Percentiles rank a stretch among this genome's conserved stretches.
Evolutionary conservation across 2,888 invertebrate species (phyloP).

Genomic region (Merodon equestris): DNA sequence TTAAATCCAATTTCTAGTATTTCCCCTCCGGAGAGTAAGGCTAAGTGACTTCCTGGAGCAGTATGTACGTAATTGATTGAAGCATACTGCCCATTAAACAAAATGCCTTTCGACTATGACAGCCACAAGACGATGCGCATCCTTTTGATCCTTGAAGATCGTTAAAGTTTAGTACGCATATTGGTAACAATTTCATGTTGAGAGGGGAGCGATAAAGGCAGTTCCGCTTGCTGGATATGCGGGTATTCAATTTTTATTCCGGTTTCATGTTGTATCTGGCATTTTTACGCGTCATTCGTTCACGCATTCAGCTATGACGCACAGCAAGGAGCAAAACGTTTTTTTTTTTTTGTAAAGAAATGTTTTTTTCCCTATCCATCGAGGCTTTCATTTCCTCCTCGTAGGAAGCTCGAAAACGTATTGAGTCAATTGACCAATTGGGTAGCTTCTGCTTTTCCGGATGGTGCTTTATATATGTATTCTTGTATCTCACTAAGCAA

Average conservation of each 20-base stretch:
- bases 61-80: conserved; percentile 43
- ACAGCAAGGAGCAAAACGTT: background rate
- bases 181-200: conserved; percentile 22
- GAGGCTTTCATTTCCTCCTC: conserved; percentile 24
- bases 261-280: conserved; percentile 53
- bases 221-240: conserved; percentile 51
- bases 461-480: background rate
- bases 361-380: background rate
- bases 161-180: conserved; percentile 44
- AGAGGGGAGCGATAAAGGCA: conserved; percentile 34
- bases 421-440: conserved; percentile 4
- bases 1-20: too few species aligned
- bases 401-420: conserved; percentile 14
- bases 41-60: too few species aligned
- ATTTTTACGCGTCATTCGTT: conserved; percentile 57
- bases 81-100: conserved; percentile 54
- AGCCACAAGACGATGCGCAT: conserved; percentile 29
- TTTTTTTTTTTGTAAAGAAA: too few species aligned
- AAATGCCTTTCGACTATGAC: conserved; percentile 39
- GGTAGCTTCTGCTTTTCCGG: background rate
- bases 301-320: conserved; percentile 45
- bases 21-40: too few species aligned
- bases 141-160: conserved; percentile 28
- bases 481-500: conserved; percentile 35
- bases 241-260: conserved; percentile 56